A percentile compares a stretch with the other conserved stretches of the same genome.
These are phyloP conservation scores for Zaprionus tsacasi DNA, from an alignment of 1,140 invertebrate genomes.

Conservation along the genomic window DNA sequence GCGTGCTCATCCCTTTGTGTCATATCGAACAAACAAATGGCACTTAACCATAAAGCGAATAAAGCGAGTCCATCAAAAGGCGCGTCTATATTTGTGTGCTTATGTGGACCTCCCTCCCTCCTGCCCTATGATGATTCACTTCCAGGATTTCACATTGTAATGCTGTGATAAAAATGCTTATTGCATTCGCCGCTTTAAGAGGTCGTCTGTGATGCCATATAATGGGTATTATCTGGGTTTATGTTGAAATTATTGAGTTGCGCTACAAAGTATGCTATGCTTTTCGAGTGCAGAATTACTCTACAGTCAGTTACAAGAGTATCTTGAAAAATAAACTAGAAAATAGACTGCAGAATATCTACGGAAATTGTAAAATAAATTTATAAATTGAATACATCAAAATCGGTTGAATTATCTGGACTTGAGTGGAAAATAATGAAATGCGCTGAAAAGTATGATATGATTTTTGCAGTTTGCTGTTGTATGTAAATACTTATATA, in stretches of 20 bases:
- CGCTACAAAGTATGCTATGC: constrained; percentile 13
- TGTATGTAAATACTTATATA: too few species aligned
- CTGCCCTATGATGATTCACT: constrained; percentile 46
- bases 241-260: neutral
- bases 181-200: constrained; percentile 1
- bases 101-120: neutral
- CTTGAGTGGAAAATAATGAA: too few species aligned
- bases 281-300: neutral
- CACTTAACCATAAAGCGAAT: constrained; percentile 71
- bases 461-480: too few species aligned
- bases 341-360: neutral
- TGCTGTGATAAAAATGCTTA: constrained; percentile 17
- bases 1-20: constrained; percentile 9
- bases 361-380: too few species aligned
- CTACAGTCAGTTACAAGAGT: neutral
- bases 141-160: neutral
- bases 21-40: constrained; percentile 78
- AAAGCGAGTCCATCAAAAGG: constrained; percentile 52
- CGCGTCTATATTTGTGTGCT: constrained; percentile 45
- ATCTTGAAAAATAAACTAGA: neutral
- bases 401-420: too few species aligned
- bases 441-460: neutral
- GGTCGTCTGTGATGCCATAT: constrained; percentile 1
- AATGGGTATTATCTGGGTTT: neutral
- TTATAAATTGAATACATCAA: too few species aligned